These are phyloP conservation scores for Echiichthys vipera DNA, from an alignment of 2,797 vertebrate genomes.

Conservation along the genomic window DNA sequence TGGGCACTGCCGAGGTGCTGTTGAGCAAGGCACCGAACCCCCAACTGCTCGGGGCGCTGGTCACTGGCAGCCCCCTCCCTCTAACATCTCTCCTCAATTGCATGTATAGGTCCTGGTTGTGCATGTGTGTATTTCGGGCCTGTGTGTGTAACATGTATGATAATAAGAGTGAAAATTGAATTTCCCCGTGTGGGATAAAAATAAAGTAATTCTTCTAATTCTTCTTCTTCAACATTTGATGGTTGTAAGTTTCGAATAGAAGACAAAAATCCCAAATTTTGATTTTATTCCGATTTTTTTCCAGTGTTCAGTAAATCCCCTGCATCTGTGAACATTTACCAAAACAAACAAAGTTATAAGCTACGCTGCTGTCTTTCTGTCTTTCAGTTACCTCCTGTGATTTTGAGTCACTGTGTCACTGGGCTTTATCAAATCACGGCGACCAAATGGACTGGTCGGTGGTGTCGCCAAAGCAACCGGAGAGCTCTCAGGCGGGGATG, in stretches of 20 bases:
- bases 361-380: neutral
- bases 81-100: too few relatives aligned
- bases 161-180: too few relatives aligned
- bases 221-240: neutral
- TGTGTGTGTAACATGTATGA: too few relatives aligned
- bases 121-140: too few relatives aligned
- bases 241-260: neutral
- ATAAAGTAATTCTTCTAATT: too few relatives aligned
- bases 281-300: neutral
- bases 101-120: too few relatives aligned
- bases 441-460: constrained; percentile 86
- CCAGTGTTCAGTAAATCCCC: neutral
- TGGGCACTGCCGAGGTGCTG: too few relatives aligned
- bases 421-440: constrained; percentile 86
- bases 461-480: constrained; percentile 75
- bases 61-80: too few relatives aligned
- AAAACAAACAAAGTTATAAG: neutral
- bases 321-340: neutral
- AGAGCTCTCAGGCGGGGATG: constrained; percentile 46
- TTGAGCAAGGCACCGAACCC: too few relatives aligned
- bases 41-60: too few relatives aligned
- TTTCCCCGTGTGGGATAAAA: too few relatives aligned
- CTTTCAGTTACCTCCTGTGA: constrained; percentile 84
- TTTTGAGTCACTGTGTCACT: constrained; percentile 87
- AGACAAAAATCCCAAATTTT: neutral